phyloP scores from a whole-genome alignment of 2,113 vertebrate genomes.

The Chaetodon auriga region DNA sequence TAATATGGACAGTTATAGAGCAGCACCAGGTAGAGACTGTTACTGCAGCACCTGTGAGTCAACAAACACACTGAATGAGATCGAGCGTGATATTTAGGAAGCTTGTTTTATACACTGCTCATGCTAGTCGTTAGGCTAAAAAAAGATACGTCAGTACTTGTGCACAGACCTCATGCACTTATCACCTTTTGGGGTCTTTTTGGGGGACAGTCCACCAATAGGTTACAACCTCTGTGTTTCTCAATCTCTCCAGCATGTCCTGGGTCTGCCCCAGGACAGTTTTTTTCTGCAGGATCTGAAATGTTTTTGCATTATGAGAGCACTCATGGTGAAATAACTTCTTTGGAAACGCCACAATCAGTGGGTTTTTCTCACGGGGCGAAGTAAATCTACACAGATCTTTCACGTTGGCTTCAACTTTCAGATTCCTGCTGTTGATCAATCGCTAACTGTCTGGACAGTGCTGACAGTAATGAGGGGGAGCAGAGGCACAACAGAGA shows the following conservation, averaged over 20 bases:
- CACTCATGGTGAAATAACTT: too few relatives aligned
- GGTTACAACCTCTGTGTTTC: neutral
- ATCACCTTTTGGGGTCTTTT: neutral
- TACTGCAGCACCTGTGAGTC: constrained; percentile 16
- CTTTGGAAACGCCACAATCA: too few relatives aligned
- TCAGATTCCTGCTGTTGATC: neutral
- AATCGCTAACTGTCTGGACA: neutral
- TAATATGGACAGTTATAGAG: neutral
- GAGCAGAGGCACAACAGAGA: neutral
- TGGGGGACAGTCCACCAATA: neutral
- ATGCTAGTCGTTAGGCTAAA: neutral
- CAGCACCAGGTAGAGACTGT: constrained; percentile 19
- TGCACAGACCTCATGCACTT: neutral
- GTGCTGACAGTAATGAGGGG: neutral
- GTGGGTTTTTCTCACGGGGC: too few relatives aligned
- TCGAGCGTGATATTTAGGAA: neutral
- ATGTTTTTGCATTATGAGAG: neutral
- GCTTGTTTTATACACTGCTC: neutral
- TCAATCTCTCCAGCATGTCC: neutral
- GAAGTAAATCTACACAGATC: neutral
- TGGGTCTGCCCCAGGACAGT: neutral
- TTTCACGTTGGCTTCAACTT: neutral
- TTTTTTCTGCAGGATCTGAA: neutral
- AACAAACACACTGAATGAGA: constrained; percentile 46
- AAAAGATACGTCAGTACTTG: neutral